Conservation (phyloP, 2,113 vertebrate genomes). For the Ciconia boyciana region DNA sequence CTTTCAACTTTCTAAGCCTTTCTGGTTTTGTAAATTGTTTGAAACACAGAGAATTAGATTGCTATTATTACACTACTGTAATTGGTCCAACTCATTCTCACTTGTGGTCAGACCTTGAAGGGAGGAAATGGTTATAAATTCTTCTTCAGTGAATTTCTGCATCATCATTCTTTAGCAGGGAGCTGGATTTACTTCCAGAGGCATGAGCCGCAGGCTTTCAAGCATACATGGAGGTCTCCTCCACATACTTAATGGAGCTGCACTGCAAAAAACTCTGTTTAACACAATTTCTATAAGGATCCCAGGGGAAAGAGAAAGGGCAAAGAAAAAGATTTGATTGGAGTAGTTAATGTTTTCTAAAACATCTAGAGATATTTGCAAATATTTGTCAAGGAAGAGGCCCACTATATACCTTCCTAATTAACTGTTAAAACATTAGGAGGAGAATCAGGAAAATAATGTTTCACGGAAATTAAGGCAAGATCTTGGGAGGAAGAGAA, state of each 20-base stretch:
- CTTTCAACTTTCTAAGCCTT: neutral
- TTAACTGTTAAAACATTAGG: neutral
- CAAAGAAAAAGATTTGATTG: neutral
- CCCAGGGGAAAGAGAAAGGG: neutral
- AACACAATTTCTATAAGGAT: neutral
- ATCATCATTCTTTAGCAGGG: neutral
- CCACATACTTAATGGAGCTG: neutral
- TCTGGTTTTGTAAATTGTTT: neutral
- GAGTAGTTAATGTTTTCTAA: neutral
- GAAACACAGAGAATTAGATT: neutral
- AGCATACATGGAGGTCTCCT: neutral
- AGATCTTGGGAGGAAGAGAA: neutral
- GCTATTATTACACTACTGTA: neutral
- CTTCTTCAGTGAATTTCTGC: neutral
- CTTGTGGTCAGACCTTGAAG: neutral
- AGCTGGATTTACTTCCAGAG: neutral
- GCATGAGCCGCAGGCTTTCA: neutral
- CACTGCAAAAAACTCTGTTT: neutral
- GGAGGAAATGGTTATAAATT: neutral
- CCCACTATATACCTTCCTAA: neutral
- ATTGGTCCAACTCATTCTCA: neutral
- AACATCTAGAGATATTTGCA: neutral
- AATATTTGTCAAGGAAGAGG: neutral
- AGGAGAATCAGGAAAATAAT: neutral
- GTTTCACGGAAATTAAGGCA: neutral